Evolutionary conservation across 2,888 invertebrate genomes (phyloP), one percentile per base, ranked within the genome.

Genomic region (Parnassius glacialis): DNA sequence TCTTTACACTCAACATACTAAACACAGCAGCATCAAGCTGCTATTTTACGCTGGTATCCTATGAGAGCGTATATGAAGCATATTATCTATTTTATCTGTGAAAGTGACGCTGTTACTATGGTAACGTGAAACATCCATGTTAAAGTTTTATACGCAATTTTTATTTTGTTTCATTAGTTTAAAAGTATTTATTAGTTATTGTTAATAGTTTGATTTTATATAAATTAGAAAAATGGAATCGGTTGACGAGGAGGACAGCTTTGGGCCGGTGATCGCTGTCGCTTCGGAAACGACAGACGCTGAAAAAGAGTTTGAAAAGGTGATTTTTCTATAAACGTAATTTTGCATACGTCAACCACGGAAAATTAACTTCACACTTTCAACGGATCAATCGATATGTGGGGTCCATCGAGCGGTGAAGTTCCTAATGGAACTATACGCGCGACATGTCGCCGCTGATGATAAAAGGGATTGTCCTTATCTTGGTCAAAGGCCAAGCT

Each of bases 201-300:
- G 54, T 64, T 57, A 51, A 61, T 52, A 62, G 65, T 57, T 66
- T 65, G 63, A 64, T 66, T 59, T 59, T 61, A 59, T 57, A 45
- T 44, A 43, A 48, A 45, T 44, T 45, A 48, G 34, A 70, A 56
- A 20, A 58, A 70, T 72, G 68, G 76, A 70, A 34, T 80, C 78
- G 73, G 65, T 68, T 9, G 85, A 85, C 0, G 87, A 84, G 0
- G 87, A 84, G 0, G 87, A 84, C 10, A 67, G 76, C 9, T 90
- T 89, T 64, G 85, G 79, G 1, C 78, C 68, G 10, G 83, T 80
- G 52, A 74, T 81, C 62, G 68, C 73, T 48, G 77, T 88, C 42
- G 90, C 80, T 52, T 87, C 90, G 0, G 91, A 90, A 64, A 83
- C 83, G 3, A 89, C 91, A 0, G 91, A 90, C 64, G 88, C 89